phyloP scores from a whole-genome alignment of 2,888 invertebrate genomes.

The Drosophila monieri region DNA sequence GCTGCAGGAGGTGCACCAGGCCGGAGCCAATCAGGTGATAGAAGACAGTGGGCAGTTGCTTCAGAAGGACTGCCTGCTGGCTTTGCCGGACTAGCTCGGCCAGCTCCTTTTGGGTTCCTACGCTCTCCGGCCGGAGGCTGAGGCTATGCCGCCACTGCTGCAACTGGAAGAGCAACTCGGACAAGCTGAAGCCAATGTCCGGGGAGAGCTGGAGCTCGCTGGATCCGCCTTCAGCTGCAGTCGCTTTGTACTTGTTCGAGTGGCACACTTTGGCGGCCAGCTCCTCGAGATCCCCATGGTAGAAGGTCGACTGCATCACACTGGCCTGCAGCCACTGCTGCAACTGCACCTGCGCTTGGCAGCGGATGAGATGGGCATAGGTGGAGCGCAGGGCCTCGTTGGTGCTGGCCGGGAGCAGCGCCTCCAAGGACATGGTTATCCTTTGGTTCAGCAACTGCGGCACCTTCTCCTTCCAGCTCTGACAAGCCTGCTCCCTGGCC shows the following conservation, averaged over 20 bases:
- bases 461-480: slow-evolving; percentile 72
- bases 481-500: slow-evolving; percentile 60
- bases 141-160: slow-evolving; percentile 81
- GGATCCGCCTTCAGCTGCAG: slow-evolving; percentile 11
- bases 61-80: slow-evolving; percentile 58
- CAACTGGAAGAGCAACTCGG: slow-evolving; percentile 75
- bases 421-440: slow-evolving; percentile 81
- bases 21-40: slow-evolving; percentile 74
- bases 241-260: slow-evolving; percentile 57
- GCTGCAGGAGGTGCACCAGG: slow-evolving; percentile 76
- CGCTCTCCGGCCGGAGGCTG: slow-evolving; percentile 65
- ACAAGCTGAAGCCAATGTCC: slow-evolving; percentile 51
- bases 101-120: slow-evolving; percentile 52
- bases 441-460: slow-evolving; percentile 74
- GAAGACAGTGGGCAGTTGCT: slow-evolving; percentile 74
- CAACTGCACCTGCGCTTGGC: slow-evolving; percentile 85
- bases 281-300: slow-evolving; percentile 68
- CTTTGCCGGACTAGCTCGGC: slow-evolving; percentile 57
- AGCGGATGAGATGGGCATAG: slow-evolving; percentile 85
- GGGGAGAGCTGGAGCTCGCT: slow-evolving; percentile 45
- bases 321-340: slow-evolving; percentile 86
- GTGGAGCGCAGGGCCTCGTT: slow-evolving; percentile 84
- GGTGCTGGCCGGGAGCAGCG: slow-evolving; percentile 85
- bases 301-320: slow-evolving; percentile 75
- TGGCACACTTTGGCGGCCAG: slow-evolving; percentile 71